phyloP scores from a whole-genome alignment of 2,113 vertebrate species.

The Chelonoidis abingdonii region DNA sequence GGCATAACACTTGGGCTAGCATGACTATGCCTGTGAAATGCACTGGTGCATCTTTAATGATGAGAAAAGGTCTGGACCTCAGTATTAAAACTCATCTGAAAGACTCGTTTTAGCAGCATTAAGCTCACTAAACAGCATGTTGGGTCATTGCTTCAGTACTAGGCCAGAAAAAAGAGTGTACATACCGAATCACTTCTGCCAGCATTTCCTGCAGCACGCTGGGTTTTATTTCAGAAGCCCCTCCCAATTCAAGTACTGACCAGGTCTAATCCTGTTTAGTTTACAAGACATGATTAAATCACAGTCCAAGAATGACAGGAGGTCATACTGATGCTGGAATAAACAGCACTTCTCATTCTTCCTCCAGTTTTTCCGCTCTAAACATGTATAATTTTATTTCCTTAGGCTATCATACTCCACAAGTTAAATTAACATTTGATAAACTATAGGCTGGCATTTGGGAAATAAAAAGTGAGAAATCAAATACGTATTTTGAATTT shows the following conservation, averaged over 20 bases:
- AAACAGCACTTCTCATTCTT: not conserved
- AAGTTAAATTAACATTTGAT: not conserved
- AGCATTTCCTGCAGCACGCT: not conserved
- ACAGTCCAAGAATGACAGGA: not conserved
- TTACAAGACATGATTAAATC: not conserved
- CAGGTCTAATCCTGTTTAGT: not conserved
- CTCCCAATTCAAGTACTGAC: not conserved
- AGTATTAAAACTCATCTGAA: not conserved
- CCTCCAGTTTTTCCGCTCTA: not conserved
- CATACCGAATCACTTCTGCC: not conserved
- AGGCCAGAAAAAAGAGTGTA: not conserved
- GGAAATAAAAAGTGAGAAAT: not conserved
- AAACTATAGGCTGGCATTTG: not conserved
- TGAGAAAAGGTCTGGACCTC: not conserved
- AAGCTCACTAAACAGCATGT: not conserved
- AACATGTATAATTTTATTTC: not conserved
- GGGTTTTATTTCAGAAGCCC: not conserved
- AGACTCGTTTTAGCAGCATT: not conserved
- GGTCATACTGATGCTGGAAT: not conserved
- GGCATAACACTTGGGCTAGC: not conserved
- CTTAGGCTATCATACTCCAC: not conserved
- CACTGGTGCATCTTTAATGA: not conserved
- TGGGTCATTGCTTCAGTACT: not conserved
- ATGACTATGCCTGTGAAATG: not conserved
- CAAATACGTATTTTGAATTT: not conserved